Evolutionary conservation across 1,140 invertebrate genomes (phyloP).

Genomic region (Drosophila sucinea): DNA sequence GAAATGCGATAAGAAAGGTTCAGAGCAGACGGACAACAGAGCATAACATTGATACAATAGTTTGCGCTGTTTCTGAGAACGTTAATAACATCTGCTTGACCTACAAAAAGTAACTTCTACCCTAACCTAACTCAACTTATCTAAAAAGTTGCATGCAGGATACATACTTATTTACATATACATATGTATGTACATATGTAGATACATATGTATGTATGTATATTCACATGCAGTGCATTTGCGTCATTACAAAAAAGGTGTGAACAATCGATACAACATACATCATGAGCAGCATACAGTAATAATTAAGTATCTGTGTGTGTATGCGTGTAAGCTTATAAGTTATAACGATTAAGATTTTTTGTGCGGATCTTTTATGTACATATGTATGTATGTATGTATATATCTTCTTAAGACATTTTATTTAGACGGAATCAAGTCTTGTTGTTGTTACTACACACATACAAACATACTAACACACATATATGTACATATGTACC

Average conservation of each 20-base stretch:
- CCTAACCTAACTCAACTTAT: conserved; percentile 20
- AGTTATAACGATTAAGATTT: conserved; percentile 5
- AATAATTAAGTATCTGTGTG: conserved; percentile 17
- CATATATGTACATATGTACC: conserved; percentile 2
- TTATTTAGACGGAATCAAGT: too few species aligned
- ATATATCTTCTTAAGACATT: not conserved
- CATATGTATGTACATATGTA: not conserved
- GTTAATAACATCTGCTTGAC: conserved; percentile 28
- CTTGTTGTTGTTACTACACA: not conserved
- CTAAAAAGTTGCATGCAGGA: not conserved
- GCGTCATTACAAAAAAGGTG: conserved; percentile 46
- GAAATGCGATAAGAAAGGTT: conserved; percentile 46
- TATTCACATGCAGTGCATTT: conserved; percentile 12
- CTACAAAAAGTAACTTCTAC: conserved; percentile 2
- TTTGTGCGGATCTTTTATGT: conserved; percentile 33
- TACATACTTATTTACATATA: not conserved
- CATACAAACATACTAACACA: conserved; percentile 13
- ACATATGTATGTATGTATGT: too few species aligned
- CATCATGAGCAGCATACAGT: conserved; percentile 4
- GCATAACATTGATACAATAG: conserved; percentile 4
- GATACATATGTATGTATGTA: not conserved
- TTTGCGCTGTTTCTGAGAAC: conserved; percentile 27
- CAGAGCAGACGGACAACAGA: not conserved
- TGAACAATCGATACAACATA: conserved; percentile 54
- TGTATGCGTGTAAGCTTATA: not conserved